Evolutionary conservation across 1,140 invertebrate genomes (phyloP).

Genomic region (Trichomalopsis sarcophagae): DNA sequence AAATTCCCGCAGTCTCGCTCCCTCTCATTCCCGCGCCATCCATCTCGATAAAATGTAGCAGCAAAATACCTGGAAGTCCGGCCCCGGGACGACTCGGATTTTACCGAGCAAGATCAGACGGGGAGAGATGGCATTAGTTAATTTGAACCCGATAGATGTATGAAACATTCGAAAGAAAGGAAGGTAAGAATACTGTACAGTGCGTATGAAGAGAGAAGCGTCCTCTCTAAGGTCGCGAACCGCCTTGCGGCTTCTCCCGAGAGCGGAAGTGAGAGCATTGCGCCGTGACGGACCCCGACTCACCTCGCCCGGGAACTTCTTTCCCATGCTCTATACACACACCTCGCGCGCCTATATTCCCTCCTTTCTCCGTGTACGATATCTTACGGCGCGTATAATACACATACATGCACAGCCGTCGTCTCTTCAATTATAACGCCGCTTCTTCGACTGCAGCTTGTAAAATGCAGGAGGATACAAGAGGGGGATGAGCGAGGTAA

Average conservation of each 20-base stretch:
- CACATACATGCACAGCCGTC: not conserved
- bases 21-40: not conserved
- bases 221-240: constrained; percentile 28
- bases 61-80: not conserved
- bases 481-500: constrained; percentile 50
- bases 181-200: too few relatives aligned
- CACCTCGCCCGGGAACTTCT: constrained; percentile 7
- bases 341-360: not conserved
- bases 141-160: too few relatives aligned
- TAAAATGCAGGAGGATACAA: constrained; percentile 5
- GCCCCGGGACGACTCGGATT: not conserved
- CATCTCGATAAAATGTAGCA: not conserved
- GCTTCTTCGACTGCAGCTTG: not conserved
- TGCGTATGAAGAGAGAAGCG: not conserved
- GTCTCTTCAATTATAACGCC: constrained; percentile 32
- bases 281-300: not conserved
- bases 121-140: too few relatives aligned
- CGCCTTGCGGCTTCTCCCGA: not conserved
- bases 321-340: constrained; percentile 27
- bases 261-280: constrained; percentile 43
- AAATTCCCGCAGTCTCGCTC: not conserved
- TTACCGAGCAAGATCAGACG: not conserved
- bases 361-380: not conserved
- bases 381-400: not conserved
- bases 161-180: too few relatives aligned